These are phyloP conservation scores for Helicoverpa armigera DNA, from an alignment of 1,140 invertebrate species.

Conservation along the genomic window DNA sequence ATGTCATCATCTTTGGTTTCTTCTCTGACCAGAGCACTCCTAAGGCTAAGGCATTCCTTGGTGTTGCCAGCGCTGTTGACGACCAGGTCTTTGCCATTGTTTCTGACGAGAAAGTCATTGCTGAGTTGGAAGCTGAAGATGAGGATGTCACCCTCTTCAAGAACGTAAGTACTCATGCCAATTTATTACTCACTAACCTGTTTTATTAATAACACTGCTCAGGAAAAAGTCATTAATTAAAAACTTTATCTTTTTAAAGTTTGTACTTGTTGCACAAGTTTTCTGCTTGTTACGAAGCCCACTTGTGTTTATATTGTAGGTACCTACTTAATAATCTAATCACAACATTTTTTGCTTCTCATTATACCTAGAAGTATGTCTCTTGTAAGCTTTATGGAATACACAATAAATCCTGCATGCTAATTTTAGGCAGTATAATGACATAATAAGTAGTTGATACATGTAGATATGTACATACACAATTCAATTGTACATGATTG, in stretches of 20 bases:
- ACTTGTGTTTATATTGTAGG: background rate
- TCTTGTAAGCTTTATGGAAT: background rate
- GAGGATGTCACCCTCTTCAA: conserved; percentile 95
- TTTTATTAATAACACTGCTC: background rate
- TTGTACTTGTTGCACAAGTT: background rate
- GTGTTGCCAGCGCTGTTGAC: conserved; percentile 93
- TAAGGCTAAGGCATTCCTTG: conserved; percentile 94
- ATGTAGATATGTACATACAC: background rate
- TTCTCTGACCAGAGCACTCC: conserved; percentile 94
- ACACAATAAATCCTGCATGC: background rate
- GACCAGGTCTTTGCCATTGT: conserved; percentile 96
- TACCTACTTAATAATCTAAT: background rate
- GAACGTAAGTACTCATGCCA: conserved; percentile 88
- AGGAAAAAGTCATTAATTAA: background rate
- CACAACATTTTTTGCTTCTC: background rate
- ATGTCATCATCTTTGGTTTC: conserved; percentile 97
- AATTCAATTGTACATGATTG: conserved; percentile 15
- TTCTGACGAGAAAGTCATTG: conserved; percentile 91
- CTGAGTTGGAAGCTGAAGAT: conserved; percentile 91
- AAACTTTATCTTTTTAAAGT: background rate
- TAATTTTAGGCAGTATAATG: background rate
- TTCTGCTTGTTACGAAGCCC: background rate
- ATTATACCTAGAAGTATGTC: background rate
- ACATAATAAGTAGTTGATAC: background rate
- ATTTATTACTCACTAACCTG: background rate